phyloP scores from a whole-genome alignment of 2,113 vertebrate species.

The Gorsachius goisagi region DNA sequence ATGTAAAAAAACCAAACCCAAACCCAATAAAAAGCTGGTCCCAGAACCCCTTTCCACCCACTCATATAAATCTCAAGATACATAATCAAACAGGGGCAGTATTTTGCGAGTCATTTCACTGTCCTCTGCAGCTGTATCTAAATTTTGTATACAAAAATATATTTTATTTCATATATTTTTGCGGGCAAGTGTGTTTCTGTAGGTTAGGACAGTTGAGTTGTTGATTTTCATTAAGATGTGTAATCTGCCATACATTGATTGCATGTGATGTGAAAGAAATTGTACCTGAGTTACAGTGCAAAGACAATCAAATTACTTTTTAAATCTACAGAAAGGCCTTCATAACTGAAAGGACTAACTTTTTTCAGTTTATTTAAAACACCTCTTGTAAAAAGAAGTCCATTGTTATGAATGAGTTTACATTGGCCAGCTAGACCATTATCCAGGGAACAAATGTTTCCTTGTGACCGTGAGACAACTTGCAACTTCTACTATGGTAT shows the following conservation, averaged over 20 bases:
- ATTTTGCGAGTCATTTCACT: not conserved
- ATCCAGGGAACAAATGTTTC: conserved; percentile 2
- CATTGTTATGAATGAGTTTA: not conserved
- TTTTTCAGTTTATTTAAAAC: not conserved
- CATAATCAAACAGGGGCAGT: not conserved
- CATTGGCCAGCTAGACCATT: not conserved
- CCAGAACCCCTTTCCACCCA: not conserved
- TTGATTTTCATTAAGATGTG: not conserved
- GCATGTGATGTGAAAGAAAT: not conserved
- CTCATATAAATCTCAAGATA: not conserved
- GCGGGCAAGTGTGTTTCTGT: not conserved
- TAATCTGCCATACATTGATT: not conserved
- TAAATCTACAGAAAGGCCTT: not conserved
- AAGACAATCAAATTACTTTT: not conserved
- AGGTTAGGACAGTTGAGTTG: not conserved
- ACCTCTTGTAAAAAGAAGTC: not conserved
- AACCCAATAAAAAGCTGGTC: not conserved
- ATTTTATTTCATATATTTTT: not conserved
- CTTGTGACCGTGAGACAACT: conserved; percentile 2
- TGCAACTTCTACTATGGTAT: not conserved
- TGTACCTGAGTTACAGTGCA: not conserved
- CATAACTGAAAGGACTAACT: not conserved
- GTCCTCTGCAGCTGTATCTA: not conserved
- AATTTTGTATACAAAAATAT: not conserved
- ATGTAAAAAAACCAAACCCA: not conserved